Base-by-base conservation (phyloP, 2,888 invertebrate species). In the Deilephila porcellus region DNA sequence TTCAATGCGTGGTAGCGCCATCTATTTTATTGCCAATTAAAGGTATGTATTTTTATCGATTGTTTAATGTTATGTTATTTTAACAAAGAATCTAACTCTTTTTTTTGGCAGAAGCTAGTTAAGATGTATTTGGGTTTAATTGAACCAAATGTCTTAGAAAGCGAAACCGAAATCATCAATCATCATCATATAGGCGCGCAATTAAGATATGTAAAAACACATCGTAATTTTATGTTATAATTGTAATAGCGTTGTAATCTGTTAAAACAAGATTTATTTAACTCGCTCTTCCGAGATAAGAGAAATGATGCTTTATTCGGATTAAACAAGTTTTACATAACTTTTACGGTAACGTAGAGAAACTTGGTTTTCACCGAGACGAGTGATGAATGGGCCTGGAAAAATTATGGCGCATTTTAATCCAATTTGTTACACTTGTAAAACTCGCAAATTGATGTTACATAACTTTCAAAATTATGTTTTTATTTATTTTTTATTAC, bases 271-370 rank as follows among this genome's bases (percentile, higher is more conserved):
- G 67, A 52, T 14, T 5, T 52, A 67, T 52, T 67, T 52, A 67
- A 52, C 63, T n/a, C 34, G 52, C 64, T 64, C 37, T 45, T 52
- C 45, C 17, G 45, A 67, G 67, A 67, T 67, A 52, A 67, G 67
- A 67, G 25, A 37, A 25, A 67, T 25, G 67, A 67, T 52, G 67
- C 52, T 67, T 67, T 67, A 67, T 67, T 52, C 67, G 67, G 52
- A 67, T 52, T 67, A 67, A 67, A 67, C 67, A 52, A 67, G 67
- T 67, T 67, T 52, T 45, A 67, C 52, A 52, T 52, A 67, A 67
- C 67, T 67, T 67, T 67, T 67, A 67, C 67, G 67, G 67, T 52
- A 25, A 64, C 64, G 37, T 37, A 52, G 67, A 25, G 67, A 67
- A 67, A 67, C 67, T 25, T 25, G 20, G 52, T 67, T 67, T 67